Evolutionary conservation across 2,113 vertebrate genomes (phyloP), one percentile per base, ranked within the genome.

Genomic region (Garra rufa): DNA sequence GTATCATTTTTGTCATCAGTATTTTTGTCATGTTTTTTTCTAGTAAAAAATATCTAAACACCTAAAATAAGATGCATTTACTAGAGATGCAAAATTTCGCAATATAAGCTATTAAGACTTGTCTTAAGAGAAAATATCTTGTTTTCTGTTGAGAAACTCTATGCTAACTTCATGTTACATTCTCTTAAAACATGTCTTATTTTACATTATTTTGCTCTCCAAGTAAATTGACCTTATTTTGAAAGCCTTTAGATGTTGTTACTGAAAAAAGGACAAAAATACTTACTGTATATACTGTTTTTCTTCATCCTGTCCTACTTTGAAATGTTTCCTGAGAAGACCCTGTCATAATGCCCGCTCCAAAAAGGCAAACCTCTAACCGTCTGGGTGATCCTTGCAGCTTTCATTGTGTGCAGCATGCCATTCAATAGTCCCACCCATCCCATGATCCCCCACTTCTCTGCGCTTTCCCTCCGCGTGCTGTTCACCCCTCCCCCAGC

Each of bases 401-500:
- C n/a, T 73, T 76, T 70, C 63, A 82, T 61, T 44, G 69, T 81
- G 48, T 85, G 55, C n/a, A 34, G 43, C 26, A 71, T 70, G 71
- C 43, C 44, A 69, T 83, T 87, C 28, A 70, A 19, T 73, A 46
- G 50, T 55, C 52, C 10, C 24, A 82, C 63, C 59, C 59, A 30
- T 38, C 70, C 17, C 75, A 74, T 65, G 21, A 57, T 52, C 44
- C 69, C 14, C 28, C 34, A 19, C 44, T 19, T 77, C 17, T 79
- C 38, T 26, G 55, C 4, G 9, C 24, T 63, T 38, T 77, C 50
- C 26, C 50, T 46, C 26, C 50, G 19, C 50, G 52, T 19, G 10
- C 13, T 48, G 26, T 44, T 50, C 81, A 65, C 17, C 76, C 83
- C 82, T 69, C 81, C 88, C 84, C 83, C 85, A 85, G 76, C 34